These are phyloP conservation scores for Tinamus major DNA, from an alignment of 2,797 vertebrate species.

Conservation along the genomic window DNA sequence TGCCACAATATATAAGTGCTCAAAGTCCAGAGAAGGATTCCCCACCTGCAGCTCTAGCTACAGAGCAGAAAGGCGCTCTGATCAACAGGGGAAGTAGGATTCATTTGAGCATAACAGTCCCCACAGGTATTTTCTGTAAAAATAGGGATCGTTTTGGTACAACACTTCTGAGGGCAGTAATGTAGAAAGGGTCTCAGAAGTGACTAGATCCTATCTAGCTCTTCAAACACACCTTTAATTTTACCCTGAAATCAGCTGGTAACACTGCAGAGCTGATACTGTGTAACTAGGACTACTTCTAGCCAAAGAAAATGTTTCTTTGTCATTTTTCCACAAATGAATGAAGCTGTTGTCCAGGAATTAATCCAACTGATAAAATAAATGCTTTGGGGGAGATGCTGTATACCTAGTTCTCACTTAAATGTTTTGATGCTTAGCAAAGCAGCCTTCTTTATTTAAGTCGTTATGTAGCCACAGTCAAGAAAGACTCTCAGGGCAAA, in stretches of 20 bases:
- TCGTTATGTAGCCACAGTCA: background rate
- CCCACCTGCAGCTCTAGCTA: background rate
- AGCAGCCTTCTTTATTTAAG: background rate
- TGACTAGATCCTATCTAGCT: fast-evolving
- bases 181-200: background rate
- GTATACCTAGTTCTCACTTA: background rate
- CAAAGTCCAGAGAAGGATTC: background rate
- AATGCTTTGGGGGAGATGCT: background rate
- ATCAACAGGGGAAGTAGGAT: fast-evolving
- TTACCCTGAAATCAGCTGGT: background rate
- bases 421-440: background rate
- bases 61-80: background rate
- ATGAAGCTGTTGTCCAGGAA: background rate
- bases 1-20: fast-evolving
- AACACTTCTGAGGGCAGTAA: background rate
- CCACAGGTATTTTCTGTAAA: background rate
- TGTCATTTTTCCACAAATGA: background rate
- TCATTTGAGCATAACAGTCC: background rate
- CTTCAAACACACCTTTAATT: background rate
- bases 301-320: background rate
- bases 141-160: background rate
- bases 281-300: background rate
- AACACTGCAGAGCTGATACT: background rate
- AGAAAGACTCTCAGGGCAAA: background rate
- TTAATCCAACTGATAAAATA: background rate